phyloP scores from a whole-genome alignment of 2,888 invertebrate genomes.

The Conus canariensis region DNA sequence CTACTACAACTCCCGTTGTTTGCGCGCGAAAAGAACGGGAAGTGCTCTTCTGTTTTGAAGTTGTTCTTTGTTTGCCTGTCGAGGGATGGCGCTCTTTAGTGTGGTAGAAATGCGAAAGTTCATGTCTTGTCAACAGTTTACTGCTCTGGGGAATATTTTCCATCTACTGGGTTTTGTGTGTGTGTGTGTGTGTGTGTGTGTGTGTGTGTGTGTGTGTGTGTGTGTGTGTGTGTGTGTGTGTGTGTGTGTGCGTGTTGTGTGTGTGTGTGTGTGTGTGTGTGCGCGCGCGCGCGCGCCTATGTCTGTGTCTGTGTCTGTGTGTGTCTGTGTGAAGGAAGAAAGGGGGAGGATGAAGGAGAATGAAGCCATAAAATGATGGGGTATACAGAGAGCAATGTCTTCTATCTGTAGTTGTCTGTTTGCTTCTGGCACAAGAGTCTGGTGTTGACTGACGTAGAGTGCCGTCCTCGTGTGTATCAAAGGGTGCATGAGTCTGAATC shows the following conservation, averaged over 20 bases:
- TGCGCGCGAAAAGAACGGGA: constrained; percentile 33
- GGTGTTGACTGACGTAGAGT: too few relatives aligned
- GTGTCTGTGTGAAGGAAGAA: too few relatives aligned
- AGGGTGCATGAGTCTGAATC: too few relatives aligned
- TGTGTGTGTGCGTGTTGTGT: not conserved
- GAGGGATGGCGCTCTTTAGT: not conserved
- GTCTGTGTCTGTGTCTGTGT: too few relatives aligned
- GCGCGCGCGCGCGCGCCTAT: too few relatives aligned
- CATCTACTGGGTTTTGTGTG: too few relatives aligned
- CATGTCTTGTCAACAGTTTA: not conserved
- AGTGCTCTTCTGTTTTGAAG: constrained; percentile 38
- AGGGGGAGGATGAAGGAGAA: not conserved
- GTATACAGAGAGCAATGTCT: not conserved
- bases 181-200: constrained; percentile 5
- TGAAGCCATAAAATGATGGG: not conserved
- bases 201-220: constrained; percentile 1
- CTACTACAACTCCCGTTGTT: not conserved
- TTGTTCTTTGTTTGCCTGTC: constrained; percentile 14
- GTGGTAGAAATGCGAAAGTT: constrained; percentile 13
- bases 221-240: constrained; percentile 5
- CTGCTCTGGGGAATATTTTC: not conserved
- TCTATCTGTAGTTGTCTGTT: not conserved
- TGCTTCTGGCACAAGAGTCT: too few relatives aligned
- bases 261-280: too few relatives aligned
- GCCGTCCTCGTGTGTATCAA: too few relatives aligned